Conservation (phyloP, 2,888 invertebrate species). For the Tetanocera ferruginea region DNA sequence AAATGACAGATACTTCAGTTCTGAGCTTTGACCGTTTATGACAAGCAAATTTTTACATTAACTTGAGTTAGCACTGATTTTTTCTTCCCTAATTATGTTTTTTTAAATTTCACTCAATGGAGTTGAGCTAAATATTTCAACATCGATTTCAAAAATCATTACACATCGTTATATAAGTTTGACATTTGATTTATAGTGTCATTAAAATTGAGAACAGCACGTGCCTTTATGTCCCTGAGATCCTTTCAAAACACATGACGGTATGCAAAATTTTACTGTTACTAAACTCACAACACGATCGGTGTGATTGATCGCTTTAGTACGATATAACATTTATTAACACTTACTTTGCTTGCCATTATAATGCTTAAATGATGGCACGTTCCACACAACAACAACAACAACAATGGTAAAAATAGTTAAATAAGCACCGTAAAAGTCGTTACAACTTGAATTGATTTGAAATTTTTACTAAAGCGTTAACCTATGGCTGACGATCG, state of each 20-base stretch:
- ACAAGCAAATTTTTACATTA: too few relatives aligned
- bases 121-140: too few relatives aligned
- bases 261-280: neutral
- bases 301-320: neutral
- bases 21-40: too few relatives aligned
- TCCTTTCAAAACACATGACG: neutral
- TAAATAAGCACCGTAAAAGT: neutral
- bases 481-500: neutral
- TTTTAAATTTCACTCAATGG: too few relatives aligned
- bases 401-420: neutral
- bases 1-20: too few relatives aligned
- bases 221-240: neutral
- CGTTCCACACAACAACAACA: neutral
- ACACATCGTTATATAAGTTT: too few relatives aligned
- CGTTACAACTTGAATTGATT: neutral
- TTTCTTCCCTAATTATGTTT: too few relatives aligned
- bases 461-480: neutral
- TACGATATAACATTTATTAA: neutral
- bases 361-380: neutral
- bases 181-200: neutral
- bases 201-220: neutral
- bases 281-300: neutral
- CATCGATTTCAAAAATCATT: too few relatives aligned
- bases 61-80: too few relatives aligned
- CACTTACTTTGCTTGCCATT: conserved; percentile 65